Conservation (phyloP, 92 coral and sea anemone species). For the Virgularia gustaviana region DNA sequence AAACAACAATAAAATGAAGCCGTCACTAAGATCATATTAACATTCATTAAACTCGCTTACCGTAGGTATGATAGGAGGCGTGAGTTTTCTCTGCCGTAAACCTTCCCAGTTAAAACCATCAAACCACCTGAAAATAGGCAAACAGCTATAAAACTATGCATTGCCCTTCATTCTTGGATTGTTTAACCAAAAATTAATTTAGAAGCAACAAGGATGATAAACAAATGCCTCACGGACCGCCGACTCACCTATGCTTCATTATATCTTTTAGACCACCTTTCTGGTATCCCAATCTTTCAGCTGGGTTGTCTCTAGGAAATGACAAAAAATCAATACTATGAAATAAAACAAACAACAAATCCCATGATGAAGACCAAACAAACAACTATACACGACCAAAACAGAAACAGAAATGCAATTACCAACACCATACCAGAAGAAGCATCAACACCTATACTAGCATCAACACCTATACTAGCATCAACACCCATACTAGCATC, state of each 20-base stretch:
- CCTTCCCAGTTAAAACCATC: constrained; percentile 99
- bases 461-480: neutral
- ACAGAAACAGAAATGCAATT: neutral
- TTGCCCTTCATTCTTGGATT: neutral
- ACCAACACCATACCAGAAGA: neutral
- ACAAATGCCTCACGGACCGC: too few relatives aligned
- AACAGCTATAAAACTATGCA: neutral
- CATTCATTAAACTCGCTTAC: constrained; percentile 35
- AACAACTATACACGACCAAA: neutral
- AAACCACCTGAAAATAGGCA: constrained; percentile 70
- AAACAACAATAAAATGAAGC: too few relatives aligned
- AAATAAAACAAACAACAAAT: neutral
- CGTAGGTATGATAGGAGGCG: constrained; percentile 88
- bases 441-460: neutral
- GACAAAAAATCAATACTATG: too few relatives aligned
- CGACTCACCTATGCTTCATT: constrained; percentile 84
- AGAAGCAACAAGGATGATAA: too few relatives aligned
- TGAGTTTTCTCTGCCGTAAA: constrained; percentile 69
- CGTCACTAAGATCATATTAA: neutral
- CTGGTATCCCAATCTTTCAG: constrained; percentile 92
- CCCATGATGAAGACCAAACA: neutral
- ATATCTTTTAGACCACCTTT: constrained; percentile 96
- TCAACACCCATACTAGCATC: neutral
- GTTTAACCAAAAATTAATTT: too few relatives aligned
- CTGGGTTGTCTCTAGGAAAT: constrained; percentile 97